Conservation (phyloP, 2,888 invertebrate genomes). For the Antheraea assamensis region DNA sequence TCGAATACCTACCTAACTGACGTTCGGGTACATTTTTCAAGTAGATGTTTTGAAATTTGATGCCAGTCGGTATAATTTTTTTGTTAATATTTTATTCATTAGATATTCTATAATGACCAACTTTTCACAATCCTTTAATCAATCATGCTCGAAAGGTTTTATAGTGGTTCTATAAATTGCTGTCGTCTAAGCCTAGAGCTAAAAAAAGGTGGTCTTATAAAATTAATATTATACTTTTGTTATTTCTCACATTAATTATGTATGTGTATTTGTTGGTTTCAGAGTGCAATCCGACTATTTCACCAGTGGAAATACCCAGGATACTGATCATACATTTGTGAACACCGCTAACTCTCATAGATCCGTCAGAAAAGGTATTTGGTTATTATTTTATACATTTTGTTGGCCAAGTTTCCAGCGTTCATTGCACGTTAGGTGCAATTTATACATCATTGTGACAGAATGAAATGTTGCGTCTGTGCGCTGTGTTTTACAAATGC, state of each 20-base stretch:
- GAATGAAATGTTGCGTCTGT: neutral
- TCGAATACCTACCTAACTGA: too few relatives aligned
- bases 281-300: constrained; percentile 71
- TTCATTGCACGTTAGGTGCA: neutral
- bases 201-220: too few relatives aligned
- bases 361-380: constrained; percentile 67
- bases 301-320: constrained; percentile 65
- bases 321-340: constrained; percentile 68
- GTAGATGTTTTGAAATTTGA: too few relatives aligned
- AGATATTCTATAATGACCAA: too few relatives aligned
- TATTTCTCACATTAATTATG: constrained; percentile 7
- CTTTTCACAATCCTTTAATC: too few relatives aligned
- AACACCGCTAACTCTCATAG: constrained; percentile 67
- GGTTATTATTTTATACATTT: neutral
- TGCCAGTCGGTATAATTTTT: too few relatives aligned
- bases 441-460: neutral
- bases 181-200: too few relatives aligned
- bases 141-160: too few relatives aligned
- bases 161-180: too few relatives aligned
- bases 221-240: too few relatives aligned
- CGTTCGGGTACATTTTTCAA: too few relatives aligned
- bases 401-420: neutral
- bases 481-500: neutral
- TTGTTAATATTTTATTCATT: too few relatives aligned
- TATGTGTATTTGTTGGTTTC: constrained; percentile 38